Percentiles rank a stretch among this genome's conserved stretches.
Evolutionary conservation across 2,113 vertebrate species (phyloP).

Genomic region (Pelvicachromis taeniatus): DNA sequence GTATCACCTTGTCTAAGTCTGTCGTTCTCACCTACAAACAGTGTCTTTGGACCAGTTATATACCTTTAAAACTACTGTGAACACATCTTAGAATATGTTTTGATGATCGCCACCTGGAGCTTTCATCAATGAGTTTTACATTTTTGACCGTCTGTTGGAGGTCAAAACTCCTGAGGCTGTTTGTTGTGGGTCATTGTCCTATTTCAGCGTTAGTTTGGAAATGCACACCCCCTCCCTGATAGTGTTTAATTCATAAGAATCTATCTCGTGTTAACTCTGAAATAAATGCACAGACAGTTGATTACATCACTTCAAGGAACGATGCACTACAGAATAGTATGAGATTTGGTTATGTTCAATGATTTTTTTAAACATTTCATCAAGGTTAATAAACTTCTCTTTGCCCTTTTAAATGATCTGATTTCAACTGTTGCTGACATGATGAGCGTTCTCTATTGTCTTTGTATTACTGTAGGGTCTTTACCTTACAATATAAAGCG

Average conservation of each 20-base stretch:
- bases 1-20: neutral
- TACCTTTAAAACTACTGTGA: neutral
- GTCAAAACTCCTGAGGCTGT: neutral
- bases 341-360: neutral
- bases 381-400: neutral
- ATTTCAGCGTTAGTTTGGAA: neutral
- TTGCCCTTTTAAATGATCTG: neutral
- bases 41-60: neutral
- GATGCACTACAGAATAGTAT: neutral
- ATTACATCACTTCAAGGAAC: neutral
- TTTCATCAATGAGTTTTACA: neutral
- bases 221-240: neutral
- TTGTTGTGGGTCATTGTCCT: neutral
- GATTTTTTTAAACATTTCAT: neutral
- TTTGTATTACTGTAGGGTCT: neutral
- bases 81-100: neutral
- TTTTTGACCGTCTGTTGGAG: neutral
- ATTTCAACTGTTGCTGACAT: neutral
- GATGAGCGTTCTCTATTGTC: accelerated
- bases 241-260: neutral
- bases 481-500: neutral
- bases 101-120: neutral
- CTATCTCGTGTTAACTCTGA: neutral
- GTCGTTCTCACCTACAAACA: neutral
- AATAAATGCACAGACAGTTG: neutral